Conservation (phyloP, 1,140 invertebrate genomes). For the Paraescarpia echinospica region DNA sequence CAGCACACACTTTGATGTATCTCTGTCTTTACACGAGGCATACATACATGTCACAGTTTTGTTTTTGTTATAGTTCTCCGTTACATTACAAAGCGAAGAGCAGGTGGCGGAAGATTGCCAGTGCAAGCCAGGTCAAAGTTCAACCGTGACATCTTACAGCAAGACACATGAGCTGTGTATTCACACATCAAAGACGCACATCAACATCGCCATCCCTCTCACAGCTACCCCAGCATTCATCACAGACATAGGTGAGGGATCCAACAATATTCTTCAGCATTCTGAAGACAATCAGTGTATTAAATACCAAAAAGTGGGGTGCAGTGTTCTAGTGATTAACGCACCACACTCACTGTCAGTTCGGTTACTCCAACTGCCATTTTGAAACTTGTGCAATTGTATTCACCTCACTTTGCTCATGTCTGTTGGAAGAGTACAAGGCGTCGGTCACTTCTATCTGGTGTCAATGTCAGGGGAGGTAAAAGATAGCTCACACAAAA, state of each 20-base stretch:
- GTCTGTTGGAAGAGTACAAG: too few species aligned
- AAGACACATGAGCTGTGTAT: conserved; percentile 92
- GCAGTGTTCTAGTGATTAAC: too few species aligned
- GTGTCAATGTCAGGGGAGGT: too few species aligned
- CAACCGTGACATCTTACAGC: conserved; percentile 69
- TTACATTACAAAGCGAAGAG: conserved; percentile 91
- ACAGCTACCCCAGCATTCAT: conserved; percentile 91
- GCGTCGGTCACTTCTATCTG: too few species aligned
- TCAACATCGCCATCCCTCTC: conserved; percentile 89
- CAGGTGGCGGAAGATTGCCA: conserved; percentile 69
- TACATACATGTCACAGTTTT: not conserved
- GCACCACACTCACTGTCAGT: too few species aligned
- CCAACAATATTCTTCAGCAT: not conserved
- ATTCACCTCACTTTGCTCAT: too few species aligned
- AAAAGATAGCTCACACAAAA: too few species aligned
- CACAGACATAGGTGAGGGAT: conserved; percentile 73
- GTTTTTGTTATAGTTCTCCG: conserved; percentile 63
- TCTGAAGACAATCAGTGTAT: not conserved
- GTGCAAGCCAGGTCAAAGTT: conserved; percentile 60
- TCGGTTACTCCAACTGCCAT: too few species aligned
- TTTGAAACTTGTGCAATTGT: too few species aligned
- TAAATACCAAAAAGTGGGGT: not conserved
- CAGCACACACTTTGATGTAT: too few species aligned
- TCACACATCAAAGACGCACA: conserved; percentile 81
- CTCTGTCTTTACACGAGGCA: too few species aligned